Base-by-base conservation (phyloP, 2,113 vertebrate species). In the Diadophis punctatus region DNA sequence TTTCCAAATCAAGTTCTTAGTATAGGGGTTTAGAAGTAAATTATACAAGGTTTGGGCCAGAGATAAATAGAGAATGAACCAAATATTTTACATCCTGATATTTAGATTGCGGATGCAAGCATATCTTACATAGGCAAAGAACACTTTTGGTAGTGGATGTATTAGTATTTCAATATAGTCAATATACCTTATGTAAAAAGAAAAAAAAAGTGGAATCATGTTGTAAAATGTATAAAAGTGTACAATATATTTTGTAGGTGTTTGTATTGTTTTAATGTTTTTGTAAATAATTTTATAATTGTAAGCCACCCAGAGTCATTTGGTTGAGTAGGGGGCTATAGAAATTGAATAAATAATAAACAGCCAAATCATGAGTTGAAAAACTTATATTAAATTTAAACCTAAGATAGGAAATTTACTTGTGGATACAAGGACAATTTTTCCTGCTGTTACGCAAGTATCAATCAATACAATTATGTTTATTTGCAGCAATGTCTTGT, bases 61-160 rank as follows among this genome's bases (percentile, higher is more conserved):
- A 68, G 58, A 87, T 48, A 91, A 91, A 91, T 49, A 92, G 86
- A 92, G 91, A 92, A 92, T 58, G 25, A 52, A 92, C 48, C 39
- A 88, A 60, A 88, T 88, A 51, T 88, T 92, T 88, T 60, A 92
- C 86, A 88, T 25, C 4, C 58, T 55, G 53, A 92, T 88, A 92
- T 53, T 51, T 91, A 91, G 9, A 87, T 25, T 49, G 58, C 8
- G 53, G 58, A 92, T 20, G 91, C 49, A 88, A 92, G 86, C 58
- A 88, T 88, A 53, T 53, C 58, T 88, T 74, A 88, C 58, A 48
- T 74, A 91, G 43, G 90, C 86, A 92, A 52, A 60, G 58, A 58
- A 92, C 53, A 49, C 86, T 88, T 92, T 51, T 88, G 58, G 53
- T 34, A 53, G 91, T 49, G 49, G 34, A 92, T 74, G 86, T 86